Percentiles rank a stretch among this genome's conserved stretches.
Evolutionary conservation across 2,797 vertebrate species (phyloP).

Genomic region (Enteromius paludinosus): DNA sequence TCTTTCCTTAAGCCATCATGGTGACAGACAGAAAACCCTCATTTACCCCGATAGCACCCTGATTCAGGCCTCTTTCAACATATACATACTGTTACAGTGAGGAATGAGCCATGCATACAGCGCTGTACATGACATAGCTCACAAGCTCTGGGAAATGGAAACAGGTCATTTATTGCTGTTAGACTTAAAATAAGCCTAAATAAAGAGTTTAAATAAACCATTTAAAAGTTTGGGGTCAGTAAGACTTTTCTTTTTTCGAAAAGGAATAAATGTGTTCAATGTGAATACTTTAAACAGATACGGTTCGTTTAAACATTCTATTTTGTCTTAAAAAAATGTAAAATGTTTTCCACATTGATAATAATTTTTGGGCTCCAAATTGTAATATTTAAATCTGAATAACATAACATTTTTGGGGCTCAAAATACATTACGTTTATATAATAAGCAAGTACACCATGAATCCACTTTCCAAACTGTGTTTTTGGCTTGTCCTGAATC

Average conservation of each 20-base stretch:
- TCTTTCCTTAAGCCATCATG: constrained; percentile 49
- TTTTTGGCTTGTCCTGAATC: too few relatives aligned
- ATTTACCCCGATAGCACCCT: constrained; percentile 32
- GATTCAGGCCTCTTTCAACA: constrained; percentile 33
- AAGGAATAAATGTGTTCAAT: neutral
- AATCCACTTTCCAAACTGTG: too few relatives aligned
- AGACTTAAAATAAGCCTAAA: neutral
- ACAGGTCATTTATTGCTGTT: neutral
- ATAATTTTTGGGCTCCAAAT: neutral
- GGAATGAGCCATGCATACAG: constrained; percentile 17
- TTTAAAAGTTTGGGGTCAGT: constrained; percentile 1
- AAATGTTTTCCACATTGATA: neutral
- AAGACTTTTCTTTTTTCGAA: neutral
- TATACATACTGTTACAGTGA: constrained; percentile 46
- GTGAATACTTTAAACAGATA: neutral
- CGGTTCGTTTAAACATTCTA: neutral
- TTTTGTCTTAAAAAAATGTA: neutral
- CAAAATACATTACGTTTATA: too few relatives aligned
- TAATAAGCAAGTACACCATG: too few relatives aligned
- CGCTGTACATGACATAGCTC: neutral
- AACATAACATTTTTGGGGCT: too few relatives aligned
- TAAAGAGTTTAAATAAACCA: neutral
- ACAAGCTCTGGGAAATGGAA: neutral
- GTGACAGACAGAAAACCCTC: constrained; percentile 48
- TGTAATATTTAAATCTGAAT: neutral